Evolutionary conservation across 2,888 invertebrate genomes (phyloP).

Genomic region (Tricholauxania praeusta): DNA sequence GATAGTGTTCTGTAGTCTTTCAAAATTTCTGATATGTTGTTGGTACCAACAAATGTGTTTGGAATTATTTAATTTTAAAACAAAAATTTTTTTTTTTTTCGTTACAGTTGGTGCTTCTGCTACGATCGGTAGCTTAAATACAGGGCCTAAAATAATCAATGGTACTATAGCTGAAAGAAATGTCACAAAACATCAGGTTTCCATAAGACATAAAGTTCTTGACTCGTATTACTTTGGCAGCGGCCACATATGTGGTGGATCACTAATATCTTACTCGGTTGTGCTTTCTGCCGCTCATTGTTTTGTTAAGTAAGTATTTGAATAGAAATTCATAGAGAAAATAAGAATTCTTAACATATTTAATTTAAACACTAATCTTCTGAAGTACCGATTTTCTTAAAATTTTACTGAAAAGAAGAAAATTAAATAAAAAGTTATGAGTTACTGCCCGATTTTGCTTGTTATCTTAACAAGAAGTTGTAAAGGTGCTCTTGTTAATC

Average conservation of each 20-base stretch:
- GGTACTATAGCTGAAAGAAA: conserved; percentile 42
- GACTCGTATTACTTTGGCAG: conserved; percentile 59
- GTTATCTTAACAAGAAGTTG: too few species aligned
- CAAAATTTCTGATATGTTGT: not conserved
- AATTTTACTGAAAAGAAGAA: too few species aligned
- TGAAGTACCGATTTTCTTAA: too few species aligned
- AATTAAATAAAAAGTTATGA: too few species aligned
- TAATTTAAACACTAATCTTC: too few species aligned
- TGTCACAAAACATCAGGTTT: conserved; percentile 59
- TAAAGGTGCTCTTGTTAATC: too few species aligned
- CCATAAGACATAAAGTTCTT: conserved; percentile 51
- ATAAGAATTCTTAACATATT: too few species aligned
- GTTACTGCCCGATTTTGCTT: too few species aligned
- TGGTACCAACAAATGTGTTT: not conserved
- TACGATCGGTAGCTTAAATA: not conserved
- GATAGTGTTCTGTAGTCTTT: not conserved
- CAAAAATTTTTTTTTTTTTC: not conserved
- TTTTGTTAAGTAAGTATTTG: conserved; percentile 48
- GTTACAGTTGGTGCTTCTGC: not conserved
- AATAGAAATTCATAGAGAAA: too few species aligned
- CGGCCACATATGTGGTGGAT: conserved; percentile 63
- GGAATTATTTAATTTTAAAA: not conserved
- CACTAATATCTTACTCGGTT: conserved; percentile 52
- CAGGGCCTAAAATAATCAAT: conserved; percentile 45
- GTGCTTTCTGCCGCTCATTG: conserved; percentile 54